Base-by-base conservation (phyloP, 2,888 invertebrate species). In the Molanna angustata region DNA sequence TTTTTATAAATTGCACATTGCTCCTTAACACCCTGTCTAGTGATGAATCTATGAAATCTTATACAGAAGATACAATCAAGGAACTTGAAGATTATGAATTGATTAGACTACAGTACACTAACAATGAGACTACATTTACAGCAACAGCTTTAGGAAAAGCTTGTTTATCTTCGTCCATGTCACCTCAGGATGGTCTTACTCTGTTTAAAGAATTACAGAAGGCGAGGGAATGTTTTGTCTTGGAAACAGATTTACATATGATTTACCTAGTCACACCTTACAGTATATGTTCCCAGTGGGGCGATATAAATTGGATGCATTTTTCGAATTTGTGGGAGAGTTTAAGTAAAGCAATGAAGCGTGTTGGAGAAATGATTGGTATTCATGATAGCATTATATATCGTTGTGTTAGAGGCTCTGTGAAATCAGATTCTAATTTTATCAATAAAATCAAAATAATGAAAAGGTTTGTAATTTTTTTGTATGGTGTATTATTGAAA, bases 221-320 rank as follows among this genome's bases (percentile, higher is more conserved):
- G 69, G 94, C 97, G 0, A 80, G 94, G 6, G 86, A 88, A 62
- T 89, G 90, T 65, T 87, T 99, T 66, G 94, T 94, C 0, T 73
- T 99, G 9, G 94, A 96, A 67, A 92, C 90, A 49, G 98, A 99
- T 64, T 78, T 99, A 2, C 98, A 99, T 71, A 82, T 97, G 33
- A 84, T 99, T 42, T 99, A 97, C 70, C 76, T 95, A 64, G 96
- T 96, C 33, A 98, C 97, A 2, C 98, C 98, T 1, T 88, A 93
- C 58, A 93, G 90, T 68, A 85, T 91, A 19, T 86, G 89, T 62
- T 85, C 85, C 65, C 88, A 91, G 54, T 82, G 87, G 79, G 80
- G 82, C 52, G 79, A 86, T 64, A 76, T 94, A 42, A 92, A 97
- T 66, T 91, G 91, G 91, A 74, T 89, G 66, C 78, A 83, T 60